These are phyloP conservation scores for Aphidius colemani DNA, from an alignment of 2,888 invertebrate species.

Conservation along the genomic window DNA sequence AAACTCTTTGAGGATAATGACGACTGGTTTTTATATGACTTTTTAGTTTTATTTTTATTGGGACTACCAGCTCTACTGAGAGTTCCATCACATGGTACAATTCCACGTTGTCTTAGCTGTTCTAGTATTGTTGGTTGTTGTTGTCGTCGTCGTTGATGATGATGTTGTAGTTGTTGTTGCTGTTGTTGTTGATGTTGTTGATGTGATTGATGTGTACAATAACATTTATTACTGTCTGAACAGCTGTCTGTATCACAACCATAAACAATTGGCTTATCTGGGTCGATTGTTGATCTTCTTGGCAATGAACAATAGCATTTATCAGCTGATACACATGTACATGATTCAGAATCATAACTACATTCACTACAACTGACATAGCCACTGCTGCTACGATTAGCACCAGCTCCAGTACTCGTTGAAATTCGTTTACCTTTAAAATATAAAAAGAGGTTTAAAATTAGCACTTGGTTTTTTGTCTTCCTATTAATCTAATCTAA, in stretches of 20 bases:
- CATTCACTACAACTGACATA: constrained; percentile 90
- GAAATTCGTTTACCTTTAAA: constrained; percentile 47
- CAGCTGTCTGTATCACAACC: constrained; percentile 87
- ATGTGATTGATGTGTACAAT: constrained; percentile 63
- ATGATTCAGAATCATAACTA: constrained; percentile 82
- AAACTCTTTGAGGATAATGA: constrained; percentile 54
- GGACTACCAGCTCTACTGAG: constrained; percentile 48
- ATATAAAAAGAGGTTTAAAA: too few relatives aligned
- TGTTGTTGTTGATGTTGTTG: constrained; percentile 61
- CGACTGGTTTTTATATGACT: constrained; percentile 40
- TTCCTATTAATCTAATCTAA: too few relatives aligned
- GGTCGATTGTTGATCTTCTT: constrained; percentile 49
- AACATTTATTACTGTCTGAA: constrained; percentile 85
- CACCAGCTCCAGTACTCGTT: constrained; percentile 39
- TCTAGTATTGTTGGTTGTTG: constrained; percentile 62
- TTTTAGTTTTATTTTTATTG: constrained; percentile 43
- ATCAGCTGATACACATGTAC: constrained; percentile 75
- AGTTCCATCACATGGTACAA: constrained; percentile 59
- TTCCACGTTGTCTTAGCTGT: constrained; percentile 62
- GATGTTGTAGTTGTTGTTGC: constrained; percentile 8
- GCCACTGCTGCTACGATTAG: constrained; percentile 63
- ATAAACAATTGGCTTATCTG: constrained; percentile 63
- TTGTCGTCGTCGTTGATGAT: constrained; percentile 9
- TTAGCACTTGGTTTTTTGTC: too few relatives aligned
- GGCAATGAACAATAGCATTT: constrained; percentile 82